phyloP scores from a whole-genome alignment of 2,888 invertebrate species.

The Orchestes rusci region DNA sequence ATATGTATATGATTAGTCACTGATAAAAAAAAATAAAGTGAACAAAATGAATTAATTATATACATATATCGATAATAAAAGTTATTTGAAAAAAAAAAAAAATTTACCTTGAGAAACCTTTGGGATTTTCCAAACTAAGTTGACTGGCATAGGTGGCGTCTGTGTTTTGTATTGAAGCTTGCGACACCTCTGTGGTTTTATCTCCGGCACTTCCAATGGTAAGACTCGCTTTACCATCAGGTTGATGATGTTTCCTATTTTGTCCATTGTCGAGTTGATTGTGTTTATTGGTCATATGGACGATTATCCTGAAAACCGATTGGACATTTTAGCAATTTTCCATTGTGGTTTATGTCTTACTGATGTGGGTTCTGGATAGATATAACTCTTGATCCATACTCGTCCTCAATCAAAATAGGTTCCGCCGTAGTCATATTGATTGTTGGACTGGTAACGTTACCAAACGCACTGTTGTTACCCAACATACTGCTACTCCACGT shows the following conservation, averaged over 20 bases:
- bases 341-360: conserved; percentile 27
- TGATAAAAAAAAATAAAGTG: too few species aligned
- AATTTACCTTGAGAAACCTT: conserved; percentile 43
- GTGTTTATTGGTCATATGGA: conserved; percentile 36
- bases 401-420: conserved; percentile 50
- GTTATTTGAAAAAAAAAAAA: not conserved
- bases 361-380: conserved; percentile 36
- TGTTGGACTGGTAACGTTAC: conserved; percentile 47
- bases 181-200: conserved; percentile 37
- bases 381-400: conserved; percentile 44
- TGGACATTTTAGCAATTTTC: not conserved
- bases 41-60: not conserved
- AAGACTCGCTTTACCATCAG: conserved; percentile 41
- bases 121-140: conserved; percentile 59
- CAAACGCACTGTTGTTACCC: conserved; percentile 40
- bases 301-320: conserved; percentile 31
- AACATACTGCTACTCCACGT: conserved; percentile 48
- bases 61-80: not conserved
- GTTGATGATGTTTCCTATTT: conserved; percentile 41
- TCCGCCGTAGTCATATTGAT: conserved; percentile 43
- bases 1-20: too few species aligned
- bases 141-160: conserved; percentile 67
- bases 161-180: conserved; percentile 33
- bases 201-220: conserved; percentile 28
- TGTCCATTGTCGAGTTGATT: conserved; percentile 31